phyloP scores from a whole-genome alignment of 2,113 vertebrate genomes.

The Neotoma lepida region DNA sequence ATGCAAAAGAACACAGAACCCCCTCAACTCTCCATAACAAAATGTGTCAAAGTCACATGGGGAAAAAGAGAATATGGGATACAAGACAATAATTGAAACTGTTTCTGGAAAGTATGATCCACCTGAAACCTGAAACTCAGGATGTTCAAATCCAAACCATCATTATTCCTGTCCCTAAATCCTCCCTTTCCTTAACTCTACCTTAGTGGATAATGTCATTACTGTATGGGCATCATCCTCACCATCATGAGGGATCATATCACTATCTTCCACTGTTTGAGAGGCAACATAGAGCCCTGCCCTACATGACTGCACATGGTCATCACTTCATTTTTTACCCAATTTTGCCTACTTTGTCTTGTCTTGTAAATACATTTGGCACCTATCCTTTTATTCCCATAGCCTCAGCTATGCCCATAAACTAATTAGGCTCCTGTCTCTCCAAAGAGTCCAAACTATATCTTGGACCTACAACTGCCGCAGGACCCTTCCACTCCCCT shows the following conservation, averaged over 20 bases:
- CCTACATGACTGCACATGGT: background rate
- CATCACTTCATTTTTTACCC: background rate
- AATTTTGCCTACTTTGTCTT: background rate
- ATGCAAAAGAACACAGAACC: background rate
- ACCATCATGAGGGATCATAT: background rate
- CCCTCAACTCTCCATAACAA: background rate
- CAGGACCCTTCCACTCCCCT: background rate
- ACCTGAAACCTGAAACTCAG: background rate
- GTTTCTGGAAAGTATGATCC: background rate
- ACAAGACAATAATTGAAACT: background rate
- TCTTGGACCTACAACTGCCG: accelerated
- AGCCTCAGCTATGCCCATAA: background rate
- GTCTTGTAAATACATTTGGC: background rate
- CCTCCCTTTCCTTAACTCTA: background rate
- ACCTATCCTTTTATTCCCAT: background rate
- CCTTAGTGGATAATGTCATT: background rate
- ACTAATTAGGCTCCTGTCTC: background rate
- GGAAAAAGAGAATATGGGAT: background rate
- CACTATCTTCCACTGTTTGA: background rate
- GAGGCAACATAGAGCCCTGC: background rate
- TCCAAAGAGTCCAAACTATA: background rate
- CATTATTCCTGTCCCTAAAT: background rate
- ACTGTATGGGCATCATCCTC: background rate
- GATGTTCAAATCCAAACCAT: background rate
- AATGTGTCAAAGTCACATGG: background rate